Conservation (phyloP, 2,113 vertebrate species). For the Saccopteryx bilineata region DNA sequence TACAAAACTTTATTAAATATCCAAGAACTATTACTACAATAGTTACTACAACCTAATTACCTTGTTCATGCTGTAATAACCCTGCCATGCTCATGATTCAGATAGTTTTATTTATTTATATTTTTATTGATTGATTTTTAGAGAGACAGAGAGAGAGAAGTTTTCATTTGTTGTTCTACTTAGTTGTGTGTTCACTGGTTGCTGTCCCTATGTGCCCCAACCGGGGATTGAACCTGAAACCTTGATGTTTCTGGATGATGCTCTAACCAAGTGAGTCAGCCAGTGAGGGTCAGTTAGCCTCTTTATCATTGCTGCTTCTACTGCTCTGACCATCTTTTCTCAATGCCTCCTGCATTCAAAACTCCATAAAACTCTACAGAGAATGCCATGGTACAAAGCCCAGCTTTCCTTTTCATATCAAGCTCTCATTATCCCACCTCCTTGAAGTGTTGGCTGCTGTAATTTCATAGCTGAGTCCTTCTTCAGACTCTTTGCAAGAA, state of each 20-base stretch:
- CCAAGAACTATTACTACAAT: not conserved
- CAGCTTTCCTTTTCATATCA: not conserved
- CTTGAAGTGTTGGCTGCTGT: not conserved
- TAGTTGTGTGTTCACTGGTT: no score
- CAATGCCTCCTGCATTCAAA: not conserved
- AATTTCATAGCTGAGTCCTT: not conserved
- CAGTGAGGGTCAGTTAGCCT: not conserved
- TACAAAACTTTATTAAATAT: not conserved
- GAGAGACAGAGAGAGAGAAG: no score
- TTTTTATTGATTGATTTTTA: no score
- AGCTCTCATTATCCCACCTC: not conserved
- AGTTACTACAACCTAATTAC: not conserved
- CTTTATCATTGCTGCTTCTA: not conserved
- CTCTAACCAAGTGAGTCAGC: no score
- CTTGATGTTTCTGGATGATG: no score
- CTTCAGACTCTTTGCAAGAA: not conserved
- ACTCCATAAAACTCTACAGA: not conserved
- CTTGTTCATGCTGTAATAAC: not conserved
- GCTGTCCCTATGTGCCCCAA: no score
- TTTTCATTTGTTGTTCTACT: no score
- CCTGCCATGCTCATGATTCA: not conserved
- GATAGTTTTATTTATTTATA: no score
- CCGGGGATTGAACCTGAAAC: no score
- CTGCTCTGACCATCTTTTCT: not conserved
- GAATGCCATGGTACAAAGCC: not conserved